Evolutionary conservation across 2,888 invertebrate species (phyloP).

Genomic region (Vanessa cardui): DNA sequence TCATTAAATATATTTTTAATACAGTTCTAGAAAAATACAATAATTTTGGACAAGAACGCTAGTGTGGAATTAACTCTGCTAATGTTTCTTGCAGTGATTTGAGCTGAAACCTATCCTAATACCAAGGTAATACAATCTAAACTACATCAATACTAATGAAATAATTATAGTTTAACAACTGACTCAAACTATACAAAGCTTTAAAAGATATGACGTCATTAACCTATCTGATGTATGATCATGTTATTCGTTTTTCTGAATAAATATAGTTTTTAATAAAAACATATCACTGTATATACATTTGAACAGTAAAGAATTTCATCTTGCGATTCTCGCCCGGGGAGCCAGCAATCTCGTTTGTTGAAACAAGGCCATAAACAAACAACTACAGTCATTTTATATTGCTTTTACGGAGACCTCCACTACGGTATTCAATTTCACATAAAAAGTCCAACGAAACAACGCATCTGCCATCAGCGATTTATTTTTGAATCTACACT

Average conservation of each 20-base stretch:
- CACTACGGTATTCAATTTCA: slow-evolving; percentile 37
- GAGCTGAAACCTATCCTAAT: too few species aligned
- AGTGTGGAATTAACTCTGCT: too few species aligned
- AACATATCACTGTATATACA: slow-evolving; percentile 16
- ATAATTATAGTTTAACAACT: too few species aligned
- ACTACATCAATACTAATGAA: too few species aligned
- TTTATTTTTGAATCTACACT: slow-evolving; percentile 27
- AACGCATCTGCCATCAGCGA: slow-evolving; percentile 35
- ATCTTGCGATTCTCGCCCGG: slow-evolving; percentile 37
- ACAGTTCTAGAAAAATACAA: too few species aligned
- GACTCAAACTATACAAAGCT: too few species aligned
- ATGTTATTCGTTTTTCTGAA: not conserved
- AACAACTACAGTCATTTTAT: slow-evolving; percentile 30
- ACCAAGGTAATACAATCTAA: too few species aligned
- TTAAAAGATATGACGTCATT: too few species aligned
- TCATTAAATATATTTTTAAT: too few species aligned
- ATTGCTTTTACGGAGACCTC: slow-evolving; percentile 34
- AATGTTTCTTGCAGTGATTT: too few species aligned
- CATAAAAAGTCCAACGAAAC: slow-evolving; percentile 34
- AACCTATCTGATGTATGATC: too few species aligned
- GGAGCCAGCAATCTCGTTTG: slow-evolving; percentile 36
- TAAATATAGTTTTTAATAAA: slow-evolving; percentile 10
- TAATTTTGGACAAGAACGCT: too few species aligned
- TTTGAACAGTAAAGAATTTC: slow-evolving; percentile 30
- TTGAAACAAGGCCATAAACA: slow-evolving; percentile 33